phyloP scores from a whole-genome alignment of 2,113 vertebrate genomes.

The Xenopus laevis region DNA sequence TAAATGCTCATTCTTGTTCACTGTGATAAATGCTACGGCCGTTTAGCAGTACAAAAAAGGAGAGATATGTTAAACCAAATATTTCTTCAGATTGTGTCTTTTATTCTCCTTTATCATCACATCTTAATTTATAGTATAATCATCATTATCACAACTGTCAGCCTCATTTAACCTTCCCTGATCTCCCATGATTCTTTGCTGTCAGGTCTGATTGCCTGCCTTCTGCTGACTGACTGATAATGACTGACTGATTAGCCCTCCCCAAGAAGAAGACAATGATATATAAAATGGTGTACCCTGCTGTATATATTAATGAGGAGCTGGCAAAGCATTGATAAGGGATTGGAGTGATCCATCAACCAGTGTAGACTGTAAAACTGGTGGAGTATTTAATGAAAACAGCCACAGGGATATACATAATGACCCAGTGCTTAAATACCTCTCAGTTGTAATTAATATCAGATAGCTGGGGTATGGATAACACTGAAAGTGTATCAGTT shows the following conservation, averaged over 20 bases:
- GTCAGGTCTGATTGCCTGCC: constrained; percentile 86
- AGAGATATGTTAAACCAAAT: constrained; percentile 89
- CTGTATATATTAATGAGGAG: constrained; percentile 91
- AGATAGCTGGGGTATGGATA: constrained; percentile 58
- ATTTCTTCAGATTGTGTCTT: constrained; percentile 85
- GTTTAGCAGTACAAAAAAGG: constrained; percentile 87
- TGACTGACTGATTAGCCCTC: constrained; percentile 87
- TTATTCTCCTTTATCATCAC: constrained; percentile 86
- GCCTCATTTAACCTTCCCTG: constrained; percentile 88
- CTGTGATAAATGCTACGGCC: constrained; percentile 89
- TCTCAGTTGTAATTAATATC: constrained; percentile 70
- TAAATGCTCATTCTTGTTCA: constrained; percentile 82
- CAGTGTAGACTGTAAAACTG: constrained; percentile 68
- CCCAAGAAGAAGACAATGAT: constrained; percentile 88
- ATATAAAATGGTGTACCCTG: constrained; percentile 70
- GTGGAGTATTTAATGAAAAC: constrained; percentile 65
- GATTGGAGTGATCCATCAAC: constrained; percentile 79
- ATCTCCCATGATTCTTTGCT: constrained; percentile 83
- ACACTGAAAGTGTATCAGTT: constrained; percentile 57
- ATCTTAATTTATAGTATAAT: constrained; percentile 94
- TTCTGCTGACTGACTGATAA: constrained; percentile 90
- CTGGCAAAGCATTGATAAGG: constrained; percentile 90
- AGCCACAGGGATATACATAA: constrained; percentile 72
- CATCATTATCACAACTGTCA: constrained; percentile 90
- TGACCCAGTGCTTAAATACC: constrained; percentile 67